phyloP scores from a whole-genome alignment of 2,888 invertebrate species.

The Elegia similella region DNA sequence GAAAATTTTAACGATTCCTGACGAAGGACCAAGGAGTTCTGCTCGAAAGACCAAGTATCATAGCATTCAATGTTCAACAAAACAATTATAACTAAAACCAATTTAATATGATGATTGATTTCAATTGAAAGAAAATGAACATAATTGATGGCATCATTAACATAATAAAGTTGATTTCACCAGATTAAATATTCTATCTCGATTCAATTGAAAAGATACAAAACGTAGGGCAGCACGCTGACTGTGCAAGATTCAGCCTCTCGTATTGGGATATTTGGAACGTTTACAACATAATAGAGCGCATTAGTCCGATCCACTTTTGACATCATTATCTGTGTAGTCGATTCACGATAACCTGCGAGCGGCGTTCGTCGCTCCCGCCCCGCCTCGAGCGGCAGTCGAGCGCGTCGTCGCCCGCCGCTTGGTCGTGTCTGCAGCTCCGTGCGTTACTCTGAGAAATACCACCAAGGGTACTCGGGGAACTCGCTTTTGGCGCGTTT shows the following conservation, averaged over 20 bases:
- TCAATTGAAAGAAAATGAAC: conserved; percentile 43
- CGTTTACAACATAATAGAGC: conserved; percentile 77
- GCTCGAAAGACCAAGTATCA: conserved; percentile 1
- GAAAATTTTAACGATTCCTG: background rate
- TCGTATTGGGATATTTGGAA: conserved; percentile 51
- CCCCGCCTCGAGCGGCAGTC: conserved; percentile 66
- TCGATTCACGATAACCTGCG: conserved; percentile 78
- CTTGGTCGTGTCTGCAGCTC: conserved; percentile 47
- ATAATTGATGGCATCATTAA: conserved; percentile 50
- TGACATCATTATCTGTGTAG: conserved; percentile 81
- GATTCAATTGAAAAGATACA: conserved; percentile 32
- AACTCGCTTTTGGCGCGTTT: conserved; percentile 77
- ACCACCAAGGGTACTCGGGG: conserved; percentile 50
- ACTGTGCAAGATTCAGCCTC: conserved; percentile 47
- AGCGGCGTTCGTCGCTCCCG: conserved; percentile 66
- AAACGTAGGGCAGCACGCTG: conserved; percentile 39
- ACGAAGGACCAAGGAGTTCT: background rate
- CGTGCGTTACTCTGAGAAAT: conserved; percentile 36
- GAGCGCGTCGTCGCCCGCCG: conserved; percentile 62
- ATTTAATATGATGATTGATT: conserved; percentile 18
- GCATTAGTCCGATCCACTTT: conserved; percentile 80
- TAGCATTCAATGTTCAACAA: background rate
- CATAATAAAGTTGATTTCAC: conserved; percentile 41
- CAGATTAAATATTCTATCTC: conserved; percentile 40
- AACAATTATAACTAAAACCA: background rate